A percentile compares a stretch with the other conserved stretches of the same genome.
phyloP scores from a whole-genome alignment of 2,113 vertebrate species.

The Lepisosteus oculatus region DNA sequence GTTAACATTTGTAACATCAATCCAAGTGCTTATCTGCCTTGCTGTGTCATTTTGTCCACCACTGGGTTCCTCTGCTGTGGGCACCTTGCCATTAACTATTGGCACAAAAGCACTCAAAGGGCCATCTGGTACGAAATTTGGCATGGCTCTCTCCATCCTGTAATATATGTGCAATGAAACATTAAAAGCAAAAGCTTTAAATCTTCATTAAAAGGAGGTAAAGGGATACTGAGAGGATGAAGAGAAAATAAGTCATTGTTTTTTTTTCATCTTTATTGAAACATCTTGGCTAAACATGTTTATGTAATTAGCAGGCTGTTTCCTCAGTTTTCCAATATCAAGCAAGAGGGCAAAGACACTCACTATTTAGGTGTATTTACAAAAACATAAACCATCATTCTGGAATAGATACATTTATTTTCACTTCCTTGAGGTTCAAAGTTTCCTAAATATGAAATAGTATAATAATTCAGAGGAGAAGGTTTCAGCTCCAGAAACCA shows the following conservation, averaged over 20 bases:
- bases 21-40: constrained; percentile 8
- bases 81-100: constrained; percentile 8
- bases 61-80: neutral
- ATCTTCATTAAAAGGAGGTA: too few relatives aligned
- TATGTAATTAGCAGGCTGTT: too few relatives aligned
- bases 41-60: constrained; percentile 17
- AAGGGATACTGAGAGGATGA: neutral
- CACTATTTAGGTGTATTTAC: too few relatives aligned
- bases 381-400: too few relatives aligned
- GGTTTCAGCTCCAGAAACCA: too few relatives aligned
- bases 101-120: constrained; percentile 4
- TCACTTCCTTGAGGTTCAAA: too few relatives aligned
- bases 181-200: neutral
- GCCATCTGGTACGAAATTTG: constrained; percentile 26
- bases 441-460: too few relatives aligned
- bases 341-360: too few relatives aligned
- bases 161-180: neutral
- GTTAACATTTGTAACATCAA: neutral
- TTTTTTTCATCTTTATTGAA: neutral
- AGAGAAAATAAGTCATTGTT: neutral
- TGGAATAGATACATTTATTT: too few relatives aligned
- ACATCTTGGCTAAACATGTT: neutral
- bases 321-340: too few relatives aligned
- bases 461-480: too few relatives aligned
- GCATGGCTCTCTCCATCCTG: neutral